These are phyloP conservation scores for Morone chrysops DNA, from an alignment of 2,113 vertebrate species.

Conservation along the genomic window DNA sequence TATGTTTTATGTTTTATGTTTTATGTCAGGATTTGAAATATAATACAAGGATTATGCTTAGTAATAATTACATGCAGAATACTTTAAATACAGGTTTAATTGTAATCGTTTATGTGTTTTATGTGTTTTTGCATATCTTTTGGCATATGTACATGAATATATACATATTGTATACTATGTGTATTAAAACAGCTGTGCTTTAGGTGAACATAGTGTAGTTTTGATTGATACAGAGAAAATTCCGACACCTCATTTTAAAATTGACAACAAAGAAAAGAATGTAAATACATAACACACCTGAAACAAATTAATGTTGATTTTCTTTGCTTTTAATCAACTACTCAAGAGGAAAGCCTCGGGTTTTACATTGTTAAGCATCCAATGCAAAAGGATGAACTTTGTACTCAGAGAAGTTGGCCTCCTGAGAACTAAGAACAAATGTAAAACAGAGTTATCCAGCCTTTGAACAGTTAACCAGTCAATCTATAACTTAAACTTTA, in stretches of 20 bases:
- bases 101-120: slow-evolving; percentile 8
- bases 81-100: not conserved
- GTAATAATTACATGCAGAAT: not conserved
- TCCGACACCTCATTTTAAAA: not conserved
- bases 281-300: not conserved
- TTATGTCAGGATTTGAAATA: not conserved
- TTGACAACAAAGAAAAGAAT: not conserved
- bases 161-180: not conserved
- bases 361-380: slow-evolving; percentile 40
- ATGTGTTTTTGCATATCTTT: slow-evolving; percentile 18
- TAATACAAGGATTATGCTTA: not conserved
- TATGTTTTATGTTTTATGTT: slow-evolving; percentile 32
- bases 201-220: not conserved
- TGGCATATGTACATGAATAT: not conserved
- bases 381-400: slow-evolving; percentile 26
- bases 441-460: slow-evolving; percentile 30
- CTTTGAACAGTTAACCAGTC: slow-evolving; percentile 37
- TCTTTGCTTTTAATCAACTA: slow-evolving; percentile 13
- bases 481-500: slow-evolving; percentile 61
- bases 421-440: slow-evolving; percentile 20
- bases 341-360: not conserved
- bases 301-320: slow-evolving; percentile 31
- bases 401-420: slow-evolving; percentile 2
- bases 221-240: not conserved
- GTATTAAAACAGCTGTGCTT: slow-evolving; percentile 11